These are phyloP conservation scores for Hypsibius dujardini DNA, from an alignment of 1,140 invertebrate species.

Conservation along the genomic window DNA sequence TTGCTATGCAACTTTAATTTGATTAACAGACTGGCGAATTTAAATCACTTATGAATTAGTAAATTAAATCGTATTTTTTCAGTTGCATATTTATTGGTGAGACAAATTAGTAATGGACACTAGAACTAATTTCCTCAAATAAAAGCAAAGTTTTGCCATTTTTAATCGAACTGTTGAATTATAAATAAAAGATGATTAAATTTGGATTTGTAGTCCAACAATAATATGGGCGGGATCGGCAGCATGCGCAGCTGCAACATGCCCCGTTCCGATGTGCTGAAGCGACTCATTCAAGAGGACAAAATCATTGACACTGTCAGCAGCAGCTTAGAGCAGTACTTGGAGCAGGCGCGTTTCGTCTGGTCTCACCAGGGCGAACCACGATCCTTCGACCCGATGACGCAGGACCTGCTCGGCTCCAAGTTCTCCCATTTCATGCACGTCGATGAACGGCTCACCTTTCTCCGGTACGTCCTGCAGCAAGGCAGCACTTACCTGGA, in stretches of 20 bases:
- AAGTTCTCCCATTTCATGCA: conserved; percentile 36
- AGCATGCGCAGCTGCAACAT: not conserved
- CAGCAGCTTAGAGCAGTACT: conserved; percentile 5
- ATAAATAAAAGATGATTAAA: too few relatives aligned
- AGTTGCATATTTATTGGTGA: too few relatives aligned
- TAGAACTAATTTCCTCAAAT: too few relatives aligned
- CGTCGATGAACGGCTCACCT: conserved; percentile 80
- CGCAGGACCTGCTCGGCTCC: not conserved
- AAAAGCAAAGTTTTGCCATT: too few relatives aligned
- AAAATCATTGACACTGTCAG: conserved; percentile 1
- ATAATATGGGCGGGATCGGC: conserved; percentile 1
- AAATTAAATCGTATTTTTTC: too few relatives aligned
- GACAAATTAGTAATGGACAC: too few relatives aligned
- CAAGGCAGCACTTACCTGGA: not conserved
- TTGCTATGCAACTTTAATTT: too few relatives aligned
- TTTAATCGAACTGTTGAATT: too few relatives aligned
- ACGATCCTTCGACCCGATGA: not conserved
- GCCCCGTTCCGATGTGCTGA: not conserved
- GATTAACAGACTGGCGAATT: too few relatives aligned
- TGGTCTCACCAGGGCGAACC: not conserved
- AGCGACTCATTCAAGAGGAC: not conserved
- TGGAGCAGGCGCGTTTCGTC: not conserved
- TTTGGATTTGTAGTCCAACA: not conserved
- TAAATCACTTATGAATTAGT: too few relatives aligned
- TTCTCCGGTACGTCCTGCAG: conserved; percentile 62